A percentile compares a stretch with the other conserved stretches of the same genome.
phyloP scores from a whole-genome alignment of 2,888 invertebrate species.

The Uloborus plumipes region DNA sequence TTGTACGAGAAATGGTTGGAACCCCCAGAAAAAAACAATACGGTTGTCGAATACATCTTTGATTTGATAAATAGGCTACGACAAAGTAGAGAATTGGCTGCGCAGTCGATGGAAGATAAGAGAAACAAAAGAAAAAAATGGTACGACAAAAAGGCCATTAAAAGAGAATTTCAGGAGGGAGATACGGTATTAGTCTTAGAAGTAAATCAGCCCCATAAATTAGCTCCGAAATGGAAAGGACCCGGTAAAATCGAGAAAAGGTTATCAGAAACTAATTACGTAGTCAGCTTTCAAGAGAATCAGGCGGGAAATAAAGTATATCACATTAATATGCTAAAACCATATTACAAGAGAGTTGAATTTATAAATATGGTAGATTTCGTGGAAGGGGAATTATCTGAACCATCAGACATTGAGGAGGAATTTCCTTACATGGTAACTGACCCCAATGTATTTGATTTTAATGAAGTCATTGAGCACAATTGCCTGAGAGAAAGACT shows the following conservation, averaged over 20 bases:
- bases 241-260: background rate
- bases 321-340: background rate
- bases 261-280: background rate
- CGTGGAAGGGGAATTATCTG: background rate
- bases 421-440: background rate
- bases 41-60: background rate
- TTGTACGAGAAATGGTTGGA: background rate
- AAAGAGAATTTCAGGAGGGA: constrained; percentile 4
- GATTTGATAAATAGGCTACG: background rate
- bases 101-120: background rate
- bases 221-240: background rate
- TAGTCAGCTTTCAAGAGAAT: background rate
- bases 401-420: background rate
- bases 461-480: background rate
- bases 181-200: background rate
- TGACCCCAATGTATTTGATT: background rate
- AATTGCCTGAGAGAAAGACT: background rate
- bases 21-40: background rate
- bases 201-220: background rate
- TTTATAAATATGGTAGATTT: background rate
- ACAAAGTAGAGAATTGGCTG: background rate
- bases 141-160: background rate
- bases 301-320: background rate
- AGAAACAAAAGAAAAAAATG: background rate
- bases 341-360: background rate